These are phyloP conservation scores for Seira ritae DNA, from an alignment of 2,888 invertebrate species.

Conservation along the genomic window DNA sequence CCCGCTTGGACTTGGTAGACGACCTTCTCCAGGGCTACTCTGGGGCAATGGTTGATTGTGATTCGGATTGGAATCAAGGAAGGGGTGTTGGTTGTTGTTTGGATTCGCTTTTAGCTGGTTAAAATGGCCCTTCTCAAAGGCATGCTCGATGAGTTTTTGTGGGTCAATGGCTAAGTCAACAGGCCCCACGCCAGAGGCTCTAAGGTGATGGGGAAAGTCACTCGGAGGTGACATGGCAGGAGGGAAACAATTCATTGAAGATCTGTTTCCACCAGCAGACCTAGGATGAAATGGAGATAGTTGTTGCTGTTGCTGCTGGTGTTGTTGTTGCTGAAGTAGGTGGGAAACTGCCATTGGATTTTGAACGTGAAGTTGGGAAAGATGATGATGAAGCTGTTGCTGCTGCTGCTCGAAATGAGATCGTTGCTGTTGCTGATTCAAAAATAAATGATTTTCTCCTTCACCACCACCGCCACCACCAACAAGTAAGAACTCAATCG, in stretches of 20 bases:
- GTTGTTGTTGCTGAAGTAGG: constrained; percentile 57
- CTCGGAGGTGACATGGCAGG: constrained; percentile 25
- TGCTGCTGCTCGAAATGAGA: constrained; percentile 56
- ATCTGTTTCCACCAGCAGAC: constrained; percentile 31
- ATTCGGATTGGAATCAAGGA: constrained; percentile 48
- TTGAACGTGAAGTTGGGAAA: constrained; percentile 50
- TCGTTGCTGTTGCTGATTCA: constrained; percentile 50
- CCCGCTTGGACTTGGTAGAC: constrained; percentile 53
- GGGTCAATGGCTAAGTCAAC: constrained; percentile 71
- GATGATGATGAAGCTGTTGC: constrained; percentile 56
- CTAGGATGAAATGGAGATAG: constrained; percentile 48
- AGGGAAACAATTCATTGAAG: constrained; percentile 21
- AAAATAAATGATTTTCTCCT: constrained; percentile 59
- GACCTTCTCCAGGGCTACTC: constrained; percentile 33
- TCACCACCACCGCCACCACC: constrained; percentile 50
- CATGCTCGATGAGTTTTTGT: constrained; percentile 67
- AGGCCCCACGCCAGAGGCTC: constrained; percentile 41
- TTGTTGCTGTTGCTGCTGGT: constrained; percentile 42
- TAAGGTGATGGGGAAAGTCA: constrained; percentile 39
- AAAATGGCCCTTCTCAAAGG: constrained; percentile 55
- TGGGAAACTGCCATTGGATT: constrained; percentile 53
- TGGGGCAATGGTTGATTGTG: constrained; percentile 33
- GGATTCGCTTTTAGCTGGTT: constrained; percentile 44
- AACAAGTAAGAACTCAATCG: constrained; percentile 88
- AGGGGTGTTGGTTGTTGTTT: constrained; percentile 50